Evolutionary conservation across 2,888 invertebrate species (phyloP).

Genomic region (Lamellibrachia satsuma): DNA sequence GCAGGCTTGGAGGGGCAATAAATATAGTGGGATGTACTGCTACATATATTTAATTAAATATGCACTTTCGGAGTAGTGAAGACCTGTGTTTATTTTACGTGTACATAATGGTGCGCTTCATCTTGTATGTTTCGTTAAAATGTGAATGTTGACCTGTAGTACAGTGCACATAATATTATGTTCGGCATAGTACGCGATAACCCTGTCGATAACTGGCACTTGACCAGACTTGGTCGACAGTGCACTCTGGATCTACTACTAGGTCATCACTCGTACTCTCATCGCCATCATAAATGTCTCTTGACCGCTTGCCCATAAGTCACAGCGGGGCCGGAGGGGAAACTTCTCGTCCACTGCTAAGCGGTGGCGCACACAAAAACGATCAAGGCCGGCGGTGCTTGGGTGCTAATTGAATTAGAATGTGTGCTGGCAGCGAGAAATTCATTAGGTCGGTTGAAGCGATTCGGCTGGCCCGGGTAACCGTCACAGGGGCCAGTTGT

Average conservation of each 20-base stretch:
- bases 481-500: not conserved
- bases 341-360: not conserved
- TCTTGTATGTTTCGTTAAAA: no score
- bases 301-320: not conserved
- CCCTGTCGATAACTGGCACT: not conserved
- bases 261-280: not conserved
- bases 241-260: not conserved
- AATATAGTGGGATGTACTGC: no score
- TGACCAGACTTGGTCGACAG: not conserved
- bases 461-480: not conserved
- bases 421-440: not conserved
- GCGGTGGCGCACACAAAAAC: not conserved
- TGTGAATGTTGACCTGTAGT: no score
- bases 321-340: not conserved
- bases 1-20: no score
- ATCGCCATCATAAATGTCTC: not conserved
- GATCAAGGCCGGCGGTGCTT: not conserved
- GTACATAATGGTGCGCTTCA: no score
- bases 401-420: not conserved
- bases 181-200: not conserved
- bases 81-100: no score
- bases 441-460: not conserved
- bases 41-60: no score
- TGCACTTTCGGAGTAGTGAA: no score
- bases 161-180: not conserved